These are phyloP conservation scores for Chionis minor DNA, from an alignment of 2,113 vertebrate genomes.

Conservation along the genomic window DNA sequence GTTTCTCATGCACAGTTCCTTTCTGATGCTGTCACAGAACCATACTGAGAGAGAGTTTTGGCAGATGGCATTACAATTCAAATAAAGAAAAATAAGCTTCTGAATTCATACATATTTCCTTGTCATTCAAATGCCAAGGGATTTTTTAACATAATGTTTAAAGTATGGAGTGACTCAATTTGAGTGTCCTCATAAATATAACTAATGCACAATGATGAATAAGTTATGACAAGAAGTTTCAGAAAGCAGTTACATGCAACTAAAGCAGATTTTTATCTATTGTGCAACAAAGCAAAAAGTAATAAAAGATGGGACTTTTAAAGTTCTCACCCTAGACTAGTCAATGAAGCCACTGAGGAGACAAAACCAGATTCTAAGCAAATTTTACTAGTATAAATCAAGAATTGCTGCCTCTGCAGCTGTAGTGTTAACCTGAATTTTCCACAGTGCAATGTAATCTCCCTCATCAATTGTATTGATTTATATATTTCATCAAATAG, in stretches of 20 bases:
- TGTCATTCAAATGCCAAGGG: slow-evolving; percentile 44
- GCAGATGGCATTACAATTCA: slow-evolving; percentile 73
- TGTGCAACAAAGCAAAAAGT: slow-evolving; percentile 9
- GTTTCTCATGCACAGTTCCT: slow-evolving; percentile 38
- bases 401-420: neutral
- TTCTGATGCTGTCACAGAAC: slow-evolving; percentile 38
- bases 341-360: neutral
- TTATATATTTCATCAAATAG: slow-evolving; percentile 13
- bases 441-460: neutral
- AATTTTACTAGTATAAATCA: neutral
- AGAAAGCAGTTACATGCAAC: neutral
- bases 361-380: neutral
- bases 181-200: slow-evolving; percentile 55
- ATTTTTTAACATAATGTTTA: slow-evolving; percentile 50
- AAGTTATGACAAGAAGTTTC: slow-evolving; percentile 31
- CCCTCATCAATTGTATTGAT: neutral
- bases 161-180: slow-evolving; percentile 48
- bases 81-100: slow-evolving; percentile 66
- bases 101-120: slow-evolving; percentile 58
- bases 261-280: slow-evolving; percentile 20
- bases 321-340: neutral
- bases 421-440: neutral
- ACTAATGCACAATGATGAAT: slow-evolving; percentile 38
- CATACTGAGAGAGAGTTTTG: slow-evolving; percentile 51
- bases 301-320: neutral